These are phyloP conservation scores for Gorsachius goisagi DNA, from an alignment of 2,113 vertebrate genomes.

Conservation along the genomic window DNA sequence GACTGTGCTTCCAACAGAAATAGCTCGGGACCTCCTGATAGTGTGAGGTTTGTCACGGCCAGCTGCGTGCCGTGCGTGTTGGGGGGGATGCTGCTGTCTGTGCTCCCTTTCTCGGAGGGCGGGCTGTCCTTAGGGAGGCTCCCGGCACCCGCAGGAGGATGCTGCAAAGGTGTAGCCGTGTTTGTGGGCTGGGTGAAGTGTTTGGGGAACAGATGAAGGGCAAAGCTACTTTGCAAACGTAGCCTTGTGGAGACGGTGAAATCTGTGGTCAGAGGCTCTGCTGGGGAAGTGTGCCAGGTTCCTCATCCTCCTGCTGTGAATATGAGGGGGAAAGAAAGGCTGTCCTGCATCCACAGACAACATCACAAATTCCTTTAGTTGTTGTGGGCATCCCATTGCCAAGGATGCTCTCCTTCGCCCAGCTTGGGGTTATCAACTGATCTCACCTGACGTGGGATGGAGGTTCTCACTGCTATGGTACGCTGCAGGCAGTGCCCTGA, in stretches of 20 bases:
- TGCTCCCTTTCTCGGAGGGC: neutral
- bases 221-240: neutral
- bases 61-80: accelerated
- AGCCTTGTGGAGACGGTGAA: neutral
- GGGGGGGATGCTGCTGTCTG: neutral
- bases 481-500: neutral
- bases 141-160: neutral
- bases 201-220: neutral
- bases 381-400: neutral
- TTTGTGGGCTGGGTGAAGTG: neutral
- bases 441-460: neutral
- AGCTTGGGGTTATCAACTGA: neutral
- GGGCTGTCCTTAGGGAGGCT: neutral
- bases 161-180: neutral
- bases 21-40: neutral
- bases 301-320: neutral
- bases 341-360: neutral
- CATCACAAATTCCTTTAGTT: neutral
- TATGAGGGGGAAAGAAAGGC: neutral
- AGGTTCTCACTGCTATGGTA: neutral
- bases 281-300: neutral
- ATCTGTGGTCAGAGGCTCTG: neutral
- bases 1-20: neutral
- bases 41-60: accelerated
- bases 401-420: neutral